phyloP scores from a whole-genome alignment of 1,140 invertebrate species.

The Gryon sp. region DNA sequence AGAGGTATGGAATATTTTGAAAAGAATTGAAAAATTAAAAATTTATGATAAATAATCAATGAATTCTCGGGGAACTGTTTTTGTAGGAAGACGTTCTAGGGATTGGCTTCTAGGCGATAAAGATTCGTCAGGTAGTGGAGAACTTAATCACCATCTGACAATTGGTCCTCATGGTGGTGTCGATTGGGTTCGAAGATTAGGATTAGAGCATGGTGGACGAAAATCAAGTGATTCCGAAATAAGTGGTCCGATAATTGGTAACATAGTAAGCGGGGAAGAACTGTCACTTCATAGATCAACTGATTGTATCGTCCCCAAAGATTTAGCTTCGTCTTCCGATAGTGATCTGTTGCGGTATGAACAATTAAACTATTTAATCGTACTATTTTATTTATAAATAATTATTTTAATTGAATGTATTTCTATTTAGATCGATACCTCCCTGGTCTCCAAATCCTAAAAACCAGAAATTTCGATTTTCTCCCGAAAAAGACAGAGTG shows the following conservation, averaged over 20 bases:
- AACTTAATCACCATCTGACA: slow-evolving; percentile 81
- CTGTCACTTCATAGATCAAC: slow-evolving; percentile 83
- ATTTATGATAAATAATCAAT: neutral
- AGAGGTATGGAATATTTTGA: slow-evolving; percentile 67
- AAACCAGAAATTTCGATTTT: slow-evolving; percentile 76
- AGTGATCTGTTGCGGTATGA: slow-evolving; percentile 82
- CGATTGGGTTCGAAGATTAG: slow-evolving; percentile 83
- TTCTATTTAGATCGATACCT: slow-evolving; percentile 73
- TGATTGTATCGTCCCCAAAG: slow-evolving; percentile 84
- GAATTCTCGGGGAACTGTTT: neutral
- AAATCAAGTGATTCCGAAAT: slow-evolving; percentile 80
- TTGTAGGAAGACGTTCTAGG: slow-evolving; percentile 72
- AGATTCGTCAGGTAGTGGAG: slow-evolving; percentile 71
- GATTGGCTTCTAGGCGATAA: slow-evolving; percentile 73
- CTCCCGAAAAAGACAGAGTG: slow-evolving; percentile 74
- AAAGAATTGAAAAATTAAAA: slow-evolving; percentile 14
- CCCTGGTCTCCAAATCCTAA: slow-evolving; percentile 73
- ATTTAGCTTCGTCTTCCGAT: slow-evolving; percentile 82
- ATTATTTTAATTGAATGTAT: slow-evolving; percentile 2
- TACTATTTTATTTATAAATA: too few relatives aligned
- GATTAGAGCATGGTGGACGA: slow-evolving; percentile 71
- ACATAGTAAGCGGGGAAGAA: slow-evolving; percentile 77
- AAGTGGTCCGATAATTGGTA: slow-evolving; percentile 71
- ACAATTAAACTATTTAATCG: too few relatives aligned
- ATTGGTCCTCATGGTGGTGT: slow-evolving; percentile 83